Percentiles rank a stretch among this genome's conserved stretches.
These are phyloP conservation scores for Masnerella sp. DNA, from an alignment of 2,888 invertebrate species.

Conservation along the genomic window DNA sequence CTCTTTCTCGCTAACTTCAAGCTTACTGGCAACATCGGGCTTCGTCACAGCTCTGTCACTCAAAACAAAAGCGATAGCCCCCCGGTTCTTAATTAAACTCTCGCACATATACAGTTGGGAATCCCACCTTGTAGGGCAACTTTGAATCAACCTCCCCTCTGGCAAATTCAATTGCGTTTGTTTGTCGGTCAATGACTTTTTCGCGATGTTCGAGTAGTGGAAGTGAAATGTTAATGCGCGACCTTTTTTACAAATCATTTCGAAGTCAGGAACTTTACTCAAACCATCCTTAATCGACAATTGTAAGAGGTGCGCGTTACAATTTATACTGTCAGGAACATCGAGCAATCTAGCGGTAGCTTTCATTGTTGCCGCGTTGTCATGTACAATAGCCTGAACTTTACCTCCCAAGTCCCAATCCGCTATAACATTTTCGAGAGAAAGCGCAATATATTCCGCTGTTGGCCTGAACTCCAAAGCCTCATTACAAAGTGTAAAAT, in stretches of 20 bases:
- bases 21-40: background rate
- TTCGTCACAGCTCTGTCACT: conserved; percentile 15
- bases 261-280: conserved; percentile 9
- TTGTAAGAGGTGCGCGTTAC: conserved; percentile 20
- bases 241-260: conserved; percentile 13
- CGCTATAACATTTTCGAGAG: conserved; percentile 12
- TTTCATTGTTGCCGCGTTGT: conserved; percentile 21
- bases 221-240: conserved; percentile 8
- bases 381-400: conserved; percentile 15
- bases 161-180: conserved; percentile 10
- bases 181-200: conserved; percentile 2
- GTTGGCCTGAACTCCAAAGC: conserved; percentile 6
- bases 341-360: background rate
- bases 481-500: conserved; percentile 22
- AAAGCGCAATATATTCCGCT: conserved; percentile 24
- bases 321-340: conserved; percentile 27
- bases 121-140: conserved; percentile 16
- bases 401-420: conserved; percentile 21
- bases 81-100: conserved; percentile 3
- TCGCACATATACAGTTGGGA: conserved; percentile 14
- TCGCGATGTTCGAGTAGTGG: conserved; percentile 17
- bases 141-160: conserved; percentile 6
- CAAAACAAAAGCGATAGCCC: conserved; percentile 13
- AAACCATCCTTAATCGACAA: conserved; percentile 15
- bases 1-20: conserved; percentile 6